These are phyloP conservation scores for Pomatostomus ruficeps DNA, from an alignment of 2,113 vertebrate species.

Conservation along the genomic window DNA sequence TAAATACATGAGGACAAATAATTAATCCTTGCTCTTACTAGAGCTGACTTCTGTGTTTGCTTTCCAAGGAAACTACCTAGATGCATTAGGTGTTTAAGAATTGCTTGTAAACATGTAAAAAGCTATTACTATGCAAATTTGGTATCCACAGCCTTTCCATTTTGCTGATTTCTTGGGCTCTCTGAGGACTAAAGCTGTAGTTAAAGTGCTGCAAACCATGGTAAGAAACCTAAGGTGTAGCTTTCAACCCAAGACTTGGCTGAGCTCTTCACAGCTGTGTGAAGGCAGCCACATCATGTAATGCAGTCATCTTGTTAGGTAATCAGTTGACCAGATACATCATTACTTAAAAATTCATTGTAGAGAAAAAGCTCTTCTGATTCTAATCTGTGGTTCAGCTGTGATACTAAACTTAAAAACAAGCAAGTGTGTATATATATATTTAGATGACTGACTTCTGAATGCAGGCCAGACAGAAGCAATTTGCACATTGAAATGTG, in stretches of 20 bases:
- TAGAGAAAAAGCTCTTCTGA: not conserved
- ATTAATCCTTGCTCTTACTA: not conserved
- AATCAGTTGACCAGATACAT: conserved; percentile 17
- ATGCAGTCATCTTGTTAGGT: not conserved
- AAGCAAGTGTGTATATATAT: not conserved
- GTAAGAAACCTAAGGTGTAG: not conserved
- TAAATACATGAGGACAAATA: not conserved
- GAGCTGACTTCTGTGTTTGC: not conserved
- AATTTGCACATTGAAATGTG: conserved; percentile 55
- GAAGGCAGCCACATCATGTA: not conserved
- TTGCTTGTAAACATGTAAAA: not conserved
- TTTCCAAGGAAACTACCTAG: not conserved
- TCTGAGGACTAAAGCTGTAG: not conserved
- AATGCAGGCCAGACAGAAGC: conserved; percentile 48
- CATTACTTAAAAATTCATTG: not conserved
- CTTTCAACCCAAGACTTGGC: not conserved
- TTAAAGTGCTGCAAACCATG: not conserved
- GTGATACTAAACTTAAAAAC: conserved; percentile 23
- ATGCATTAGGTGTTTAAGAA: not conserved
- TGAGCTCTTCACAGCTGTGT: not conserved
- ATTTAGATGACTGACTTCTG: conserved; percentile 44
- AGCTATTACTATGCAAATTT: not conserved
- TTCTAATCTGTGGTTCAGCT: conserved; percentile 2
- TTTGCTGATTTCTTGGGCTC: not conserved
- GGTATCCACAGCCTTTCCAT: not conserved